Evolutionary conservation across 2,888 invertebrate genomes (phyloP), one percentile per base, ranked within the genome.

Genomic region (Drosophila putrida): DNA sequence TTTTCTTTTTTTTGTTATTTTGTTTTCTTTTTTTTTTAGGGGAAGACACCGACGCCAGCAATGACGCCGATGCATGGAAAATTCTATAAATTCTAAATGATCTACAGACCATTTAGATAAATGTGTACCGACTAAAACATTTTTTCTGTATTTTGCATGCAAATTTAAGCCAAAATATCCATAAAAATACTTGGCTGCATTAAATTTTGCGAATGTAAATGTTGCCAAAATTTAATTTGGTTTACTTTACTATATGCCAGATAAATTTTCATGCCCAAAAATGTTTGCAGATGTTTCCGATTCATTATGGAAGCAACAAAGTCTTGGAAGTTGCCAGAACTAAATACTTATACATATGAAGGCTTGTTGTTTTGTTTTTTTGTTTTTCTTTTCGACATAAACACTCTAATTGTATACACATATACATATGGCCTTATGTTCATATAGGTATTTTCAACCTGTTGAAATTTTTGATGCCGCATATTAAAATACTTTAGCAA

Each of bases 401-500:
- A 71, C 76, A 71, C 61, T 44, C 55, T 20, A 36, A 20, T 20
- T 27, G 28, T 39, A 20, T 62, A 50, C 50, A 31, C 64, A 68
- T 54, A 57, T 20, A 13, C 39, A 50, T 53, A 27, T 46, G 58
- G 47, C 59, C 54, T 72, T 72, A 44, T 8, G 13, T 36, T 47
- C 49, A 59, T 31, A 49, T 20, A 77, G 61, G 57, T 75, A 54
- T 68, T 73, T 81, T 82, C 72, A 63, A 82, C 78, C 83, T 86
- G 86, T 78, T 65, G 57, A 62, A 66, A 72, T 54, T 44, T 47
- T 68, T 61, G 41, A 73, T 68, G 74, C 51, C 66, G 46, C 54
- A 43, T 77, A 85, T 80, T 71, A 66, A 77, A 82, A 82, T 82
- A 68, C 69, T 71, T 82, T 71, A 51, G 53, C 68, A 61, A 51